A percentile compares a stretch with the other conserved stretches of the same genome.
phyloP scores from a whole-genome alignment of 2,888 invertebrate genomes.

The Seira sanloemensis region DNA sequence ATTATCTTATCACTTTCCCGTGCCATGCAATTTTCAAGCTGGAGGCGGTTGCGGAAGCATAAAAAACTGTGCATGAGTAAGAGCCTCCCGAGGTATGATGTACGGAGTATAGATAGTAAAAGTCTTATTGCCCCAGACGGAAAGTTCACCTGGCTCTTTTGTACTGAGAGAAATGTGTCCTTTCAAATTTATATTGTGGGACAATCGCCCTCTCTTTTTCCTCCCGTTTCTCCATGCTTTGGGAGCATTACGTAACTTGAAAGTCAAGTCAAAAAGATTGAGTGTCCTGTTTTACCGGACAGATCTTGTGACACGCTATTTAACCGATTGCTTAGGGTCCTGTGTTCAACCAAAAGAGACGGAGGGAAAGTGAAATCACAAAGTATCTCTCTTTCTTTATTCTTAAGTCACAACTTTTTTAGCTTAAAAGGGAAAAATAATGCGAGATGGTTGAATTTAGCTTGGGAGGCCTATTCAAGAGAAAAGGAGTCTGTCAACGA shows the following conservation, averaged over 20 bases:
- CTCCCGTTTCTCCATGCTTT: not conserved
- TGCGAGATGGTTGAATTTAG: not conserved
- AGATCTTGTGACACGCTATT: not conserved
- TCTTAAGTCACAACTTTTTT: no score
- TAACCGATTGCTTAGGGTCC: not conserved
- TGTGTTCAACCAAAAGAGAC: not conserved
- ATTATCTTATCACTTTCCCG: constrained; percentile 60
- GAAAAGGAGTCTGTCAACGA: not conserved
- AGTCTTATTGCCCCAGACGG: not conserved
- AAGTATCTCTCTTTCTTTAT: not conserved
- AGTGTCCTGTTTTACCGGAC: not conserved
- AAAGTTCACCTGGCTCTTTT: not conserved
- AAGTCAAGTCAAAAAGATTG: not conserved
- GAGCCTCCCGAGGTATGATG: not conserved
- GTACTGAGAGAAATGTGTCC: not conserved
- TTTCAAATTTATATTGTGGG: not conserved
- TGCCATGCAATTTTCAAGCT: not conserved
- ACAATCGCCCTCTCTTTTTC: not conserved
- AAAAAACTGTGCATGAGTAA: not conserved
- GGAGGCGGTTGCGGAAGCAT: not conserved
- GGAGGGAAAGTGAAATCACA: not conserved
- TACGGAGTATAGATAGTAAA: not conserved
- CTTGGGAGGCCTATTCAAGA: not conserved
- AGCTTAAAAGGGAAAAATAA: not conserved
- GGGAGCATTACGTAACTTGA: not conserved